A percentile compares a stretch with the other conserved stretches of the same genome.
Evolutionary conservation across 2,113 vertebrate species (phyloP).

Genomic region (Puntigrus tetrazona): DNA sequence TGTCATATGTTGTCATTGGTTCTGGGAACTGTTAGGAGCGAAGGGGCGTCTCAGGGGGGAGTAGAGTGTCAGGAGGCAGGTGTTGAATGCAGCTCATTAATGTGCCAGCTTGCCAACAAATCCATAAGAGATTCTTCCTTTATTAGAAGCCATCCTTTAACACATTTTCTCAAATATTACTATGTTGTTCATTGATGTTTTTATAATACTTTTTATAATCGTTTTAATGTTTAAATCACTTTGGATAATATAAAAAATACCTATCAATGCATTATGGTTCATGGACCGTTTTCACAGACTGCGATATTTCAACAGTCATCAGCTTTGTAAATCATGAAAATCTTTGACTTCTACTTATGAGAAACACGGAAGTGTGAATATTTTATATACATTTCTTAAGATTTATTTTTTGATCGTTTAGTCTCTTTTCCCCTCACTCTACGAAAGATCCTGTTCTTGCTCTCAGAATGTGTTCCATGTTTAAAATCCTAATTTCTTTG

Average conservation of each 20-base stretch:
- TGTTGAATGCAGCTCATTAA: slow-evolving; percentile 39
- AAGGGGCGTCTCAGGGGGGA: background rate
- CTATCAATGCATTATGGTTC: too few species aligned
- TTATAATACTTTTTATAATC: too few species aligned
- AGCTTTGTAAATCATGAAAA: too few species aligned
- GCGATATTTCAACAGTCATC: too few species aligned
- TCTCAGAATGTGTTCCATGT: slow-evolving; percentile 30
- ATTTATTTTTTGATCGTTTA: background rate
- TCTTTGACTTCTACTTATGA: too few species aligned
- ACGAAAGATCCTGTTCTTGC: slow-evolving; percentile 5
- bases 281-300: too few species aligned
- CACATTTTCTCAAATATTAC: background rate
- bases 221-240: too few species aligned
- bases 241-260: too few species aligned
- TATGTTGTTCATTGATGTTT: too few species aligned
- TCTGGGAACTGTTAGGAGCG: background rate
- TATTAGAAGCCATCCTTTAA: background rate
- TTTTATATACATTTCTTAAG: background rate
- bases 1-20: slow-evolving; percentile 12
- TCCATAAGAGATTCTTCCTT: background rate
- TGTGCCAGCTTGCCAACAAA: background rate
- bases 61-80: slow-evolving; percentile 33
- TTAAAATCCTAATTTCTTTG: slow-evolving; percentile 58
- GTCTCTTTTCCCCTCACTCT: background rate
- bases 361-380: too few species aligned